A percentile compares a stretch with the other conserved stretches of the same genome.
phyloP scores from a whole-genome alignment of 1,140 invertebrate genomes.

The Idris sp. region DNA sequence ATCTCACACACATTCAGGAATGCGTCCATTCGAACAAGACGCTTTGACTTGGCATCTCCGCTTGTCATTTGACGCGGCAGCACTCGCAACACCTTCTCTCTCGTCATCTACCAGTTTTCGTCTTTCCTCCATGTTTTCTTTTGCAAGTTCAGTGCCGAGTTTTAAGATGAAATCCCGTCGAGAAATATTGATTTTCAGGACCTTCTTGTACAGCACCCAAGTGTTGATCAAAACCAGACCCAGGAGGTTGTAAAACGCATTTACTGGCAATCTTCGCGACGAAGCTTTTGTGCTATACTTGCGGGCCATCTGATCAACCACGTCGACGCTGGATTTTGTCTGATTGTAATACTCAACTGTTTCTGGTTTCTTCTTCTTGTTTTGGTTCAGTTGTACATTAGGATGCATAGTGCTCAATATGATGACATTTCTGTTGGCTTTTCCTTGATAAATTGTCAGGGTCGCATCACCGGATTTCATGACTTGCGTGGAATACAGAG shows the following conservation, averaged over 20 bases:
- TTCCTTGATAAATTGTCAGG: slow-evolving; percentile 54
- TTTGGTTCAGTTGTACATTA: neutral
- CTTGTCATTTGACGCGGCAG: neutral
- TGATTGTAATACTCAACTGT: slow-evolving; percentile 59
- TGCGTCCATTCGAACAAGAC: slow-evolving; percentile 10
- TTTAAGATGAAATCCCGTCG: slow-evolving; percentile 14
- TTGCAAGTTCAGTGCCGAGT: slow-evolving; percentile 12
- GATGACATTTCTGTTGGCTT: slow-evolving; percentile 48
- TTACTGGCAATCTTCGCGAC: slow-evolving; percentile 63
- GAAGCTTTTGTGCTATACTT: slow-evolving; percentile 60
- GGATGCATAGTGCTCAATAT: slow-evolving; percentile 48
- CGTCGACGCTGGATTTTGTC: slow-evolving; percentile 61
- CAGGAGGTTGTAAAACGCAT: slow-evolving; percentile 66
- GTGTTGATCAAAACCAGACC: slow-evolving; percentile 63
- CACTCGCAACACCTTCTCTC: neutral
- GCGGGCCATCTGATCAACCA: slow-evolving; percentile 62
- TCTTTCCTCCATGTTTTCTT: slow-evolving; percentile 8
- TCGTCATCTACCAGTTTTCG: neutral
- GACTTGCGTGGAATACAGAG: slow-evolving; percentile 24
- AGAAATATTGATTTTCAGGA: slow-evolving; percentile 6
- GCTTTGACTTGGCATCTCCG: slow-evolving; percentile 15
- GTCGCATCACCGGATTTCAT: slow-evolving; percentile 29
- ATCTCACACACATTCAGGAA: slow-evolving; percentile 5
- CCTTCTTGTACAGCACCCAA: slow-evolving; percentile 58
- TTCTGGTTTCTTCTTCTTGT: slow-evolving; percentile 45